These are phyloP conservation scores for Ardeotis arabs DNA, from an alignment of 2,113 vertebrate genomes.

Conservation along the genomic window DNA sequence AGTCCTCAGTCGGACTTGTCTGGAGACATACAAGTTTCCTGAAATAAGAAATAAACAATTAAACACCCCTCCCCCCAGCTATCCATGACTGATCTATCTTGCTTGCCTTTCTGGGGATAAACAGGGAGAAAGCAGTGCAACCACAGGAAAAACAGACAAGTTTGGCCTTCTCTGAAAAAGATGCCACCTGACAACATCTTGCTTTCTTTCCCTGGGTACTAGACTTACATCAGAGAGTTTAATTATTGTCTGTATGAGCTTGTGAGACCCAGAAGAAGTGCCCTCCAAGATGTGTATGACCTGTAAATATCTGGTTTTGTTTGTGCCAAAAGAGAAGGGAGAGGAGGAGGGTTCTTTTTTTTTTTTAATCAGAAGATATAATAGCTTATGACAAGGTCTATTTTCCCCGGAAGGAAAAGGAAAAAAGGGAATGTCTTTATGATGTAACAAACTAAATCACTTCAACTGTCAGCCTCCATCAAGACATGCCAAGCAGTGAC, in stretches of 20 bases:
- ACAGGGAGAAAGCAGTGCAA: background rate
- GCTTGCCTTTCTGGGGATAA: background rate
- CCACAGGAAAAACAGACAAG: background rate
- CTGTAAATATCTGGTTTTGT: conserved; percentile 18
- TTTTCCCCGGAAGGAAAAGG: conserved; percentile 52
- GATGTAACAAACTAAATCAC: conserved; percentile 25
- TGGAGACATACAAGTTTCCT: background rate
- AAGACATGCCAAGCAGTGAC: background rate
- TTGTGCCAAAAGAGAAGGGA: background rate
- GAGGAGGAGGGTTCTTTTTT: background rate
- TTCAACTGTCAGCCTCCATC: conserved; percentile 26
- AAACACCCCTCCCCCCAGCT: background rate
- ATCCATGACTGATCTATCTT: background rate
- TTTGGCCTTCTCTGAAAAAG: background rate
- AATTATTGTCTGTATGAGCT: background rate
- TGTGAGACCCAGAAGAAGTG: background rate
- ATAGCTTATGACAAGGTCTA: conserved; percentile 62
- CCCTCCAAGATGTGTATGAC: background rate
- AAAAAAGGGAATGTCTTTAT: conserved; percentile 14
- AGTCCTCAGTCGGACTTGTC: background rate
- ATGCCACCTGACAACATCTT: background rate
- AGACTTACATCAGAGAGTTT: background rate
- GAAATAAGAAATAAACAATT: background rate
- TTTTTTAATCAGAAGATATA: background rate
- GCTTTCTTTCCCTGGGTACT: background rate